Base-by-base conservation (phyloP, 2,797 vertebrate species). In the Bradypodion pumilum region DNA sequence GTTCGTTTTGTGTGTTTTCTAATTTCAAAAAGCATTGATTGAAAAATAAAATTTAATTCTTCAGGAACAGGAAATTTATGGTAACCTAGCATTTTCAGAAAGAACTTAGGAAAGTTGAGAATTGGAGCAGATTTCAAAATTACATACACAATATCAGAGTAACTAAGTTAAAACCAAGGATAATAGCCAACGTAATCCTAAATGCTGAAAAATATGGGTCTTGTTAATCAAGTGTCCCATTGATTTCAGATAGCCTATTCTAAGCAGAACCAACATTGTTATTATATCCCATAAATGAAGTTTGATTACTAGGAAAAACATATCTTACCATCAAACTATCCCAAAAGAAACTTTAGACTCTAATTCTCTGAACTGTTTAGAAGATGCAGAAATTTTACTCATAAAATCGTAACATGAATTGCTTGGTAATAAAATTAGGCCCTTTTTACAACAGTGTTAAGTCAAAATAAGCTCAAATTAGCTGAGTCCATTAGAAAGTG, bases 11-110 rank as follows among this genome's bases (percentile, higher is more conserved):
- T 96, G 96, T 96, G 96, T 96, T 96, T 94, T 93, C 93, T 92
- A 90, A 88, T 84, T 94, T 96, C 96, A 96, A 96, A 96, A 96
- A 96, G 96, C 96, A 96, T 94, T 96, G 95, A 95, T 74, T 86
- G 65, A 82, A 3, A 77, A 89, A 85, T 88, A 37, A 81, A 52
- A 12, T 88, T 91, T 89, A 86, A 92, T 92, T 87, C 42, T 88
- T 90, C 82, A 89, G n/a, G 75, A 35, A 74, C 86, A 81, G 81
- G 81, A 92, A 93, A 86, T 74, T 78, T 86, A 88, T 32, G 66
- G 84, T 70, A 16, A 72, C n/a, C 81, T 80, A 80, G 29, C 56
- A 44, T 7, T 82, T 25, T 73, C 40, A 40, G 46, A 4, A 1
- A 29, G 37, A 78, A 21, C 25, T 77, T 10, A 44, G 77, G 78